A percentile compares a stretch with the other conserved stretches of the same genome.
These are phyloP conservation scores for Sinocyclocheilus anophthalmus DNA, from an alignment of 2,113 vertebrate genomes.

Conservation along the genomic window DNA sequence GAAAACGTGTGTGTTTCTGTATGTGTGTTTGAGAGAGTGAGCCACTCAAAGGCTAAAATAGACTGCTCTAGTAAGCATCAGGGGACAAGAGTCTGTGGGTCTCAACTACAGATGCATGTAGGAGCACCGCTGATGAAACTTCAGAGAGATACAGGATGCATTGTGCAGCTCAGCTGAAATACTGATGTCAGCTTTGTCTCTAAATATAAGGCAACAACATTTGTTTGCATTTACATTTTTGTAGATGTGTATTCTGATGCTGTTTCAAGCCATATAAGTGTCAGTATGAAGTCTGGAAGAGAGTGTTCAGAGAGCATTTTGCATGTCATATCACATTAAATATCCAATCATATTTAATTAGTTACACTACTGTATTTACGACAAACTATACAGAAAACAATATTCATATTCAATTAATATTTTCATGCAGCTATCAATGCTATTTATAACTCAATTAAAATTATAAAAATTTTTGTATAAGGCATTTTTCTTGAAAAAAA, in stretches of 20 bases:
- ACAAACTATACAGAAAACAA: background rate
- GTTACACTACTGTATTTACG: background rate
- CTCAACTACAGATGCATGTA: background rate
- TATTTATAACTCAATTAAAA: background rate
- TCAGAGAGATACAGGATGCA: slow-evolving; percentile 2
- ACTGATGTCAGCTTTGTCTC: background rate
- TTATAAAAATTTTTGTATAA: background rate
- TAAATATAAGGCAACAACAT: background rate
- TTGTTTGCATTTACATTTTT: slow-evolving; percentile 26
- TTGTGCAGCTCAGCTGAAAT: background rate
- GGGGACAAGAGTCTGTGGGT: background rate
- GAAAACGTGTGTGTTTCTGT: background rate
- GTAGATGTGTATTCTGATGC: background rate
- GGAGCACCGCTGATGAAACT: background rate
- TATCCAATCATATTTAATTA: background rate
- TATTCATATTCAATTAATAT: background rate
- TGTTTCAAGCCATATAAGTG: background rate
- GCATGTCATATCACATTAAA: background rate
- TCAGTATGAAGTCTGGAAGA: too few relatives aligned
- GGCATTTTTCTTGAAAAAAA: background rate
- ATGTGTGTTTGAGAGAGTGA: background rate
- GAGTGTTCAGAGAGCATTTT: background rate
- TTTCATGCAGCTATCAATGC: background rate
- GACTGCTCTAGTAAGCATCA: slow-evolving; percentile 1
- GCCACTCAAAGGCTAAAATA: background rate